Base-by-base conservation (phyloP, 2,888 invertebrate genomes). In the Pristionchus fissidentatus region DNA sequence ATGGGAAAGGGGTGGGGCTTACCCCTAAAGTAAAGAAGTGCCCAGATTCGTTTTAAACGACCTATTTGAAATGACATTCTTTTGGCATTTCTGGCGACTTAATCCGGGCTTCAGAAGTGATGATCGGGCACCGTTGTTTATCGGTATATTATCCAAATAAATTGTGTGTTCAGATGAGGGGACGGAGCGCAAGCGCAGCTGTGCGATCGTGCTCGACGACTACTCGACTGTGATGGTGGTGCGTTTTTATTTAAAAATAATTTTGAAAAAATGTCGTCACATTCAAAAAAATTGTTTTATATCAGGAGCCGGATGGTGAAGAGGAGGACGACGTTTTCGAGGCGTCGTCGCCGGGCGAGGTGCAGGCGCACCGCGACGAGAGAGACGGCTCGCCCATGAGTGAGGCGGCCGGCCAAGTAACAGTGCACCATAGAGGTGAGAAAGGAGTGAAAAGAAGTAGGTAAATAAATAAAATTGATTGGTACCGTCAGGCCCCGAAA, bases 321-420 rank as follows among this genome's bases (percentile, higher is more conserved):
- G 70, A 70, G 13, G 70, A 70, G n/a, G 70, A 70, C 70, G 70
- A 70, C 19, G 70, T 70, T 8, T 70, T 70, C 70, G 70, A 70
- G 70, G 10, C 32, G 3, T 22, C 41, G 5, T 70, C 70, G 41
- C n/a, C 70, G 26, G 26, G 43, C 41, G 60, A 60, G 10, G 60
- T 10, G 22, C 57, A n/a, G n/a, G n/a, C n/a, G n/a, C n/a, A n/a
- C n/a, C n/a, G n/a, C n/a, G n/a, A n/a, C n/a, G n/a, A 70, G 41
- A 70, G 43, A 26, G 70, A 70, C 10, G 70, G 70, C 38, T 70
- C 70, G 70, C 70, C 70, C n/a, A 41, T 41, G 41, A 70, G 70
- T 26, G 70, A 70, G n/a, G 43, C 8, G 70, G 70, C n/a, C n/a
- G n/a, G 26, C 66, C 60, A 60, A 15, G 70, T 41, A n/a, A 41